Evolutionary conservation across 2,888 invertebrate genomes (phyloP), one percentile per base, ranked within the genome.

Genomic region (Apodemia mormo): DNA sequence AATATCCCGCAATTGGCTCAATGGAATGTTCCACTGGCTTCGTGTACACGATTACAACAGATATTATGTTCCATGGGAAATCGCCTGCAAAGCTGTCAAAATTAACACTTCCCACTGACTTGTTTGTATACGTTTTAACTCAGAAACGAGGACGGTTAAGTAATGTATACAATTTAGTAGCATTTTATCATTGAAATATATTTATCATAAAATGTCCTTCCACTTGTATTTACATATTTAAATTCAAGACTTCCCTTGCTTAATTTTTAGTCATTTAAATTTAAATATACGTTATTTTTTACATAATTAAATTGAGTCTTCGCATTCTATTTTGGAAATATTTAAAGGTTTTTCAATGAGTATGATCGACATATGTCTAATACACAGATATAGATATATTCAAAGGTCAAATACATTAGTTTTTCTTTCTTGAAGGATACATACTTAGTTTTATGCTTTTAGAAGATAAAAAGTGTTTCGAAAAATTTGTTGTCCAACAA

Each of bases 81-180:
- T 64, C 45, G 61, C 29, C 65, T 37, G 40, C 52, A 22, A 37
- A 58, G 52, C 68, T 72, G 72, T 74, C 61, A 72, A 75, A 72
- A 72, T 75, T 75, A 75, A 67, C 72, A 75, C 69, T 64, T 75
- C 70, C 52, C 54, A 49, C 61, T 43, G 37, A 49, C 43, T 64
- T 43, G 37, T 52, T 52, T 37, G 37, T 64, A 64, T 12, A 33
- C 30, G 14, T 30, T 14, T 10, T 61, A 33, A 61, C 61, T 61
- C 33, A 61, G 7, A 61, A 61, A 61, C 61, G 61, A 61, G 61
- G 61, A 61, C 61, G 61, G 14, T 61, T 61, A 33, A 61, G 33
- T 14, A 33, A 61, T 33, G 61, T 30, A 12, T 29, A 30, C 14
- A 33, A 14, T 61, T 29, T 61, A 61, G 14, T 61, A 14, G 61